Conservation (phyloP, 2,113 vertebrate species). For the Sialia sialis region DNA sequence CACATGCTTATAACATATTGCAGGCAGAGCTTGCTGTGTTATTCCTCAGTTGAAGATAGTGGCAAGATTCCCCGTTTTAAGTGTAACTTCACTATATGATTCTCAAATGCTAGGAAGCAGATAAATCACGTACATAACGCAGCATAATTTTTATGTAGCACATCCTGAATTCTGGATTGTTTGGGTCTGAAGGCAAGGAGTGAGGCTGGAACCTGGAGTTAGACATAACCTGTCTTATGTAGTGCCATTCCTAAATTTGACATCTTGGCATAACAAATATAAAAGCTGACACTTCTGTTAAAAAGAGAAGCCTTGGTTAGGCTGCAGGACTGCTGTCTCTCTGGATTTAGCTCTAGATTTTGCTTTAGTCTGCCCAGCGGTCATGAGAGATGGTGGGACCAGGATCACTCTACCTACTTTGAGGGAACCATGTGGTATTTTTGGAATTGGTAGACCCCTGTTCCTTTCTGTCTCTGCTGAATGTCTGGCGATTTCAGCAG, state of each 20-base stretch:
- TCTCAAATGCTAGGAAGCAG: not conserved
- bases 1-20: not conserved
- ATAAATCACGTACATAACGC: not conserved
- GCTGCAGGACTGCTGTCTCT: not conserved
- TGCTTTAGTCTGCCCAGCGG: not conserved
- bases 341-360: not conserved
- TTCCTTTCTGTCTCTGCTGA: not conserved
- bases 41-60: not conserved
- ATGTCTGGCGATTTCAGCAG: not conserved
- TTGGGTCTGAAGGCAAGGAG: not conserved
- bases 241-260: not conserved
- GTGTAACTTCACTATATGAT: not conserved
- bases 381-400: not conserved
- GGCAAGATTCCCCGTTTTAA: not conserved
- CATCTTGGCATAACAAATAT: not conserved
- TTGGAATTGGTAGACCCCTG: not conserved
- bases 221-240: fast-evolving
- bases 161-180: not conserved
- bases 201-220: not conserved
- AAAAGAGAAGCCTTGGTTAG: not conserved
- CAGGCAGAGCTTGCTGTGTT: not conserved
- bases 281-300: not conserved
- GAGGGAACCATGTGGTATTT: not conserved
- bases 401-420: not conserved
- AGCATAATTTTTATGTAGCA: not conserved